Evolutionary conservation across 2,113 vertebrate species (phyloP).

Genomic region (Cyprinodon tularosa): DNA sequence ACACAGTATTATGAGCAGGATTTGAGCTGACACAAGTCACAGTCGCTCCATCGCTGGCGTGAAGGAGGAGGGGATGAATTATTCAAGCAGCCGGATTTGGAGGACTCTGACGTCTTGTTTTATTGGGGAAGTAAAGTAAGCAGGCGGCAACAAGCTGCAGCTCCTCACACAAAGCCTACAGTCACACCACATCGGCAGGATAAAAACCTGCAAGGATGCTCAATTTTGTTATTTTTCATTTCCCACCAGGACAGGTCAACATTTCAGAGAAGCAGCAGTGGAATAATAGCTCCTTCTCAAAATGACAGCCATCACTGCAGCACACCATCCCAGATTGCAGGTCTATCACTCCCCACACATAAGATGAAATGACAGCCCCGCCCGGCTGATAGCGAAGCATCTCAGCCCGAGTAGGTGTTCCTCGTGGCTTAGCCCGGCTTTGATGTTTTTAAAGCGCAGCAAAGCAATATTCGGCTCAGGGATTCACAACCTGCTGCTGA

Average conservation of each 20-base stretch:
- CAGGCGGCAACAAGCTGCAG: conserved; percentile 58
- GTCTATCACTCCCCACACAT: conserved; percentile 65
- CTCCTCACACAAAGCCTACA: conserved; percentile 41
- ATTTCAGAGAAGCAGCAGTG: conserved; percentile 66
- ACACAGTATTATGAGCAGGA: conserved; percentile 69
- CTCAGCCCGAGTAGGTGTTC: conserved; percentile 60
- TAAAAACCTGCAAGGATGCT: conserved; percentile 57
- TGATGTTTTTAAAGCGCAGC: conserved; percentile 67
- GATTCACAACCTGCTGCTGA: conserved; percentile 58
- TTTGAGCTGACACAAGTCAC: conserved; percentile 77
- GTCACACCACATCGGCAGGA: conserved; percentile 64
- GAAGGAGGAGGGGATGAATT: conserved; percentile 67
- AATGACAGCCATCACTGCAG: conserved; percentile 68
- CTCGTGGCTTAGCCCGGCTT: conserved; percentile 62
- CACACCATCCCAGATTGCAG: conserved; percentile 72
- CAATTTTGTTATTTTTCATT: conserved; percentile 17
- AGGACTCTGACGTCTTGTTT: conserved; percentile 66
- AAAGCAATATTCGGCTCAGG: conserved; percentile 48
- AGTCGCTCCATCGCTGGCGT: conserved; percentile 63
- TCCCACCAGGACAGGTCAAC: conserved; percentile 60
- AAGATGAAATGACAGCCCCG: conserved; percentile 64
- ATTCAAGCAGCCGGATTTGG: conserved; percentile 67
- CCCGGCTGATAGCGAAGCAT: conserved; percentile 56
- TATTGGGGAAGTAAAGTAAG: conserved; percentile 59
- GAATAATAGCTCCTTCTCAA: conserved; percentile 68